Conservation (phyloP, 2,797 vertebrate genomes). For the Cyprinella venusta region DNA sequence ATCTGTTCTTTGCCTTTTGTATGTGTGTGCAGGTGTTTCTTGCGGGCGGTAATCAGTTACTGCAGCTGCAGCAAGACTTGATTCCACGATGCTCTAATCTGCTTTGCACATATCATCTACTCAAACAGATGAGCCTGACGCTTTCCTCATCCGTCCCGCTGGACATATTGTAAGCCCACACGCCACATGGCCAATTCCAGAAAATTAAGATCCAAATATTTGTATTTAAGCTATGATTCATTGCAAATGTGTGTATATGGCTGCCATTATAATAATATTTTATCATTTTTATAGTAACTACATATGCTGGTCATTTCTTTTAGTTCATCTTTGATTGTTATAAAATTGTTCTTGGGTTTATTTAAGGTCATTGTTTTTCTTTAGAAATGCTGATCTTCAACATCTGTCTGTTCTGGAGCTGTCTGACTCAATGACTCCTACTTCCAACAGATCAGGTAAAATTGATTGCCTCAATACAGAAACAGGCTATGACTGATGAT, state of each 20-base stretch:
- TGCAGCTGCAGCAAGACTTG: slow-evolving; percentile 92
- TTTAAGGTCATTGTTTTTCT: slow-evolving; percentile 2
- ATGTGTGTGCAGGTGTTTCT: slow-evolving; percentile 78
- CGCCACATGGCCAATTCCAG: neutral
- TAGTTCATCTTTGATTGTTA: neutral
- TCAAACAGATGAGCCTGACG: slow-evolving; percentile 85
- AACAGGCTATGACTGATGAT: neutral
- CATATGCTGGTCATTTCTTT: neutral
- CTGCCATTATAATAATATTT: neutral
- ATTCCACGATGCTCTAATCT: slow-evolving; percentile 89
- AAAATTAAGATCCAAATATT: neutral
- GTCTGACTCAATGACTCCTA: slow-evolving; percentile 80
- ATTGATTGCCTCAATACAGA: neutral
- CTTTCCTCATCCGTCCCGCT: slow-evolving; percentile 84
- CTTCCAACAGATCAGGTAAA: slow-evolving; percentile 81
- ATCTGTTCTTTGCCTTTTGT: neutral
- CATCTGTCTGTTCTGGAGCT: slow-evolving; percentile 91
- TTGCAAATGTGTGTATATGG: neutral
- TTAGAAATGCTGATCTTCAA: slow-evolving; percentile 92
- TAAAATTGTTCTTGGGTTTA: neutral
- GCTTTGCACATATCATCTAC: slow-evolving; percentile 88
- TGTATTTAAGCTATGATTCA: neutral
- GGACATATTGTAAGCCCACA: slow-evolving; percentile 87
- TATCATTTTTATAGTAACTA: neutral
- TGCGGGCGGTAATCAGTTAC: slow-evolving; percentile 81